Conservation (phyloP, 2,113 vertebrate genomes). For the Pelobates fuscus region DNA sequence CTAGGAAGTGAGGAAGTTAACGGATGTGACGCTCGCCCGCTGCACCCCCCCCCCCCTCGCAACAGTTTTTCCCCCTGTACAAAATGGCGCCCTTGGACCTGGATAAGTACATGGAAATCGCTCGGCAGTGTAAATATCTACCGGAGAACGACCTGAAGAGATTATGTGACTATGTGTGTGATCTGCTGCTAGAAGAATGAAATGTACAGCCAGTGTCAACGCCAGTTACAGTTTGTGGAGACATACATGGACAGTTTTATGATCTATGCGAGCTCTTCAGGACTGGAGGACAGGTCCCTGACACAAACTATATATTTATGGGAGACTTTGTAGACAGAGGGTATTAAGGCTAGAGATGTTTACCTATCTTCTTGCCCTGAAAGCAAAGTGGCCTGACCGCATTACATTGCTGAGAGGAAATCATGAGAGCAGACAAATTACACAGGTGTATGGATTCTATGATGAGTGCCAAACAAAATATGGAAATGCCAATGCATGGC, state of each 20-base stretch:
- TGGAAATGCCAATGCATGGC: slow-evolving; percentile 96
- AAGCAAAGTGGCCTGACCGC: slow-evolving; percentile 96
- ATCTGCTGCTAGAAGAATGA: slow-evolving; percentile 92
- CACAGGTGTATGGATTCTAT: slow-evolving; percentile 96
- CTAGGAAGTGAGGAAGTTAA: slow-evolving; percentile 43
- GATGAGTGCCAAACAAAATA: slow-evolving; percentile 95
- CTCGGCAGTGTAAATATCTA: slow-evolving; percentile 91
- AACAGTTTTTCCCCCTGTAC: slow-evolving; percentile 53
- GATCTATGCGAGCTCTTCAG: slow-evolving; percentile 95
- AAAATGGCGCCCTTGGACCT: slow-evolving; percentile 92
- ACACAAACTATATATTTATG: slow-evolving; percentile 99
- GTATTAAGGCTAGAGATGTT: slow-evolving; percentile 97
- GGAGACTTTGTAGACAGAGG: slow-evolving; percentile 97
- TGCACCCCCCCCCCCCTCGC: slow-evolving; percentile 48
- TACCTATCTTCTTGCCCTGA: slow-evolving; percentile 93
- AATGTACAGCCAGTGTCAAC: slow-evolving; percentile 95
- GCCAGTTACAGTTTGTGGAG: slow-evolving; percentile 93
- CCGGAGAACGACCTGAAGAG: slow-evolving; percentile 94
- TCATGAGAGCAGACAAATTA: slow-evolving; percentile 96
- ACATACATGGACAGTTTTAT: slow-evolving; percentile 98
- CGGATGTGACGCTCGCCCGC: slow-evolving; percentile 48
- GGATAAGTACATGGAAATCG: slow-evolving; percentile 93
- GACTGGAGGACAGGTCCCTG: slow-evolving; percentile 94
- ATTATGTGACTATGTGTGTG: slow-evolving; percentile 94
- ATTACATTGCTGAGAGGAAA: slow-evolving; percentile 94